Percentiles rank a stretch among this genome's conserved stretches.
Conservation (phyloP, 2,113 vertebrate species). For the Ginglymostoma cirratum region DNA sequence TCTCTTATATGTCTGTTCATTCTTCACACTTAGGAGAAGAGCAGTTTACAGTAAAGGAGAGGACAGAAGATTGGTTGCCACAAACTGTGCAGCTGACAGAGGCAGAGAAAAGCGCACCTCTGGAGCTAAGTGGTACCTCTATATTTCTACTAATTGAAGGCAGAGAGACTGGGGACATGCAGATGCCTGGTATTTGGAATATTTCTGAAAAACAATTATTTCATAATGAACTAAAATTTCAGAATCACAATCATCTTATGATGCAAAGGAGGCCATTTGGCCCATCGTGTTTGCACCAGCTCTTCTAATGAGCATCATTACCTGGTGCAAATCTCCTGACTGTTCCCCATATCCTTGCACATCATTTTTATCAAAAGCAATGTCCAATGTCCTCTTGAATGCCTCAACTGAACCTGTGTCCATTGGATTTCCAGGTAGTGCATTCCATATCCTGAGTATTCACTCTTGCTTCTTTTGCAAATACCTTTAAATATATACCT, state of each 20-base stretch:
- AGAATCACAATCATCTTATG: background rate
- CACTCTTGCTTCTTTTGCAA: too few species aligned
- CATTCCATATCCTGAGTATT: too few species aligned
- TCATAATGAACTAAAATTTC: background rate
- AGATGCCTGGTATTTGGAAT: background rate
- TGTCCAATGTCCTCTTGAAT: too few species aligned
- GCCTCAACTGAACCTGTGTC: too few species aligned
- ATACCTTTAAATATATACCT: too few species aligned
- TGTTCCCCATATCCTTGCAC: too few species aligned
- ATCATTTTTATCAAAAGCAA: too few species aligned
- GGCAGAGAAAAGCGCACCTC: background rate
- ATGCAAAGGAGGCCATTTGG: too few species aligned
- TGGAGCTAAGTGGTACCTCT: conserved; percentile 13
- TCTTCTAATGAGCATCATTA: too few species aligned
- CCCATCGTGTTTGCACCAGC: too few species aligned
- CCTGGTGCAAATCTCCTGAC: too few species aligned
- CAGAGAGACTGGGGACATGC: background rate
- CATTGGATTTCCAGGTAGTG: too few species aligned
- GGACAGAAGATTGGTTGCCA: background rate
- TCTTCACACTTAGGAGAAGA: background rate
- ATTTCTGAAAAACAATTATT: background rate
- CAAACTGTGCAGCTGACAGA: conserved; percentile 5
- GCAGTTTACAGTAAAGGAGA: background rate
- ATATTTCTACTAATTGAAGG: background rate
- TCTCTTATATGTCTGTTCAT: background rate